Base-by-base conservation (phyloP, 2,113 vertebrate species). In the Colistium nudipinnis region DNA sequence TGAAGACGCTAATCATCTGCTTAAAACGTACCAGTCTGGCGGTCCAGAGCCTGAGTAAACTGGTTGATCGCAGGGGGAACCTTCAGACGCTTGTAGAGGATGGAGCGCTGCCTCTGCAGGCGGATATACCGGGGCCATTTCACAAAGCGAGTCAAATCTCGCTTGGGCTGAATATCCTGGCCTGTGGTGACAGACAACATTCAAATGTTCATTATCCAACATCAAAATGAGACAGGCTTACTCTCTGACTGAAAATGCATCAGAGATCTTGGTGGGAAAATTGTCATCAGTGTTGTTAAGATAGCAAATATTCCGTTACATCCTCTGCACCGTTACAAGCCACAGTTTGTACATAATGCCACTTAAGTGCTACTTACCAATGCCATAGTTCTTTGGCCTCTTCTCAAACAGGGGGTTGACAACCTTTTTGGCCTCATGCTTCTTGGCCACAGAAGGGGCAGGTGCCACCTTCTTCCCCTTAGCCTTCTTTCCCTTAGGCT, bases 391-490 rank as follows among this genome's bases (percentile, higher is more conserved):
- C 90, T 98, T 99, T 3, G 97, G 97, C 87, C 96, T 93, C 74
- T 98, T 98, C 89, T 99, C 97, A 1, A 98, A 98, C 27, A 99
- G 91, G 0, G 96, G 98, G 36, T 99, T 99, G 1, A 97, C 95
- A 0, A 97, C 97, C 83, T 98, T 99, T 78, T 99, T 98, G 80
- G 94, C 94, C 91, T 98, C 97, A 88, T 95, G 95, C 81, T 98
- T 98, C 90, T 96, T 98, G 76, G 95, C 96, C 39, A 99, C 97
- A 1, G 95, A 95, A 88, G 98, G 97, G 90, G 97, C 97, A 0
- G 97, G 97, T 2, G 98, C 98, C 92, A 98, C 97, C 95, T 98
- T 98, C 94, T 99, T 98, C 61, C 98, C 97, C 93, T 98, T 99
- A 62, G 95, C 94, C 93, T 98, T 98, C 93, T 98, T 99, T 75